A percentile compares a stretch with the other conserved stretches of the same genome.
Evolutionary conservation across 2,113 vertebrate species (phyloP).

Genomic region (Nannospalax galili): DNA sequence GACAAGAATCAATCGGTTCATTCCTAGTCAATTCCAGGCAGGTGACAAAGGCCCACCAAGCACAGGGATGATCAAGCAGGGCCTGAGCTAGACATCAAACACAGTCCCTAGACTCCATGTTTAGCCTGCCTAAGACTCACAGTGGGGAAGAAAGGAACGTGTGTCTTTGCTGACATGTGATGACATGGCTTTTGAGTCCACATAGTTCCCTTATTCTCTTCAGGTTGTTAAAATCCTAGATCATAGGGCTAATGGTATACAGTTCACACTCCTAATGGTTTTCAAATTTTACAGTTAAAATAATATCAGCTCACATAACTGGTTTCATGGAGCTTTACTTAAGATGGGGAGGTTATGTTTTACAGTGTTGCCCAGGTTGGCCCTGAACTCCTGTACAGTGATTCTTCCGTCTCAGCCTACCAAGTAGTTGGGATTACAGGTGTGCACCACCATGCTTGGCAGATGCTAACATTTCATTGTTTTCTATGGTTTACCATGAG

Average conservation of each 20-base stretch:
- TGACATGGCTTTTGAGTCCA: background rate
- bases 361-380: background rate
- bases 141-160: background rate
- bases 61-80: background rate
- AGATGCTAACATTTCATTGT: background rate
- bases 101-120: background rate
- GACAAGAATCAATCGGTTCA: background rate
- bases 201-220: background rate
- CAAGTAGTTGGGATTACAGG: too few relatives aligned
- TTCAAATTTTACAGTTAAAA: background rate
- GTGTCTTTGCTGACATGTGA: background rate
- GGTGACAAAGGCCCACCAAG: background rate
- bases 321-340: background rate
- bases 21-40: background rate
- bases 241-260: background rate
- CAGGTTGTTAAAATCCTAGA: background rate
- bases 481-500: background rate
- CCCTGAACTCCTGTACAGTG: background rate
- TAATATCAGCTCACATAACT: background rate
- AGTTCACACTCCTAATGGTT: background rate
- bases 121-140: background rate
- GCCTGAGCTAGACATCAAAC: background rate
- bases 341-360: background rate
- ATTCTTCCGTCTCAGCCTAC: background rate
- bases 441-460: rapidly evolving